phyloP scores from a whole-genome alignment of 2,888 invertebrate genomes.

The Bursaphelenchus okinawaensis region DNA sequence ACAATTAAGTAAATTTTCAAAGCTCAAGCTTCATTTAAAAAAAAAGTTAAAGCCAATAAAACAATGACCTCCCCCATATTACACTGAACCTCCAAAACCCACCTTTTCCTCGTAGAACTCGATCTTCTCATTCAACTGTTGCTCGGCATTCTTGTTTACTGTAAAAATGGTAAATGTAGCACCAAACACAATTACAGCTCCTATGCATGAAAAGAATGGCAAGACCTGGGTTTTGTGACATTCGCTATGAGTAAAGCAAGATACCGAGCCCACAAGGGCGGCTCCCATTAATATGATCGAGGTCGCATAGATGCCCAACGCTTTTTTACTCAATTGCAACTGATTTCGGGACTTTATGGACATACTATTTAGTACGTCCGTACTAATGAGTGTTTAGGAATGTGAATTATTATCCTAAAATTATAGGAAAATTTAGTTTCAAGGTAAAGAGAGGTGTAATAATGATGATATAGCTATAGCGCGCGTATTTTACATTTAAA shows the following conservation, averaged over 20 bases:
- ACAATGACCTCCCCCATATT: too few relatives aligned
- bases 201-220: conserved; percentile 7
- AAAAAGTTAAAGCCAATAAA: too few relatives aligned
- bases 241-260: conserved; percentile 8
- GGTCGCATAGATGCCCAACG: conserved; percentile 9
- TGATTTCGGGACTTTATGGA: neutral
- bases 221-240: neutral
- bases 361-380: too few relatives aligned
- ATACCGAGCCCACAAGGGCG: conserved; percentile 1
- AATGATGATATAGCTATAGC: too few relatives aligned
- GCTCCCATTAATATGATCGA: neutral
- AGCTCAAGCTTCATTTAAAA: too few relatives aligned
- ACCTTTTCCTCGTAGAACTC: conserved; percentile 9
- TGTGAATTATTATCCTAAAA: too few relatives aligned
- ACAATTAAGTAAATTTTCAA: too few relatives aligned
- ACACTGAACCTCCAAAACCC: too few relatives aligned
- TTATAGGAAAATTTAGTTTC: too few relatives aligned
- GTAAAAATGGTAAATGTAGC: conserved; percentile 3
- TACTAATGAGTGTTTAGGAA: too few relatives aligned
- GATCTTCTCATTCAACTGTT: conserved; percentile 1
- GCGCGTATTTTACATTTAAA: too few relatives aligned
- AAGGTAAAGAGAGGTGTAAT: too few relatives aligned
- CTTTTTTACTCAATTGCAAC: neutral
- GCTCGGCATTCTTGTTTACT: conserved; percentile 12
- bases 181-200: conserved; percentile 1